These are phyloP conservation scores for Heliconius cydno DNA, from an alignment of 2,888 invertebrate genomes.

Conservation along the genomic window DNA sequence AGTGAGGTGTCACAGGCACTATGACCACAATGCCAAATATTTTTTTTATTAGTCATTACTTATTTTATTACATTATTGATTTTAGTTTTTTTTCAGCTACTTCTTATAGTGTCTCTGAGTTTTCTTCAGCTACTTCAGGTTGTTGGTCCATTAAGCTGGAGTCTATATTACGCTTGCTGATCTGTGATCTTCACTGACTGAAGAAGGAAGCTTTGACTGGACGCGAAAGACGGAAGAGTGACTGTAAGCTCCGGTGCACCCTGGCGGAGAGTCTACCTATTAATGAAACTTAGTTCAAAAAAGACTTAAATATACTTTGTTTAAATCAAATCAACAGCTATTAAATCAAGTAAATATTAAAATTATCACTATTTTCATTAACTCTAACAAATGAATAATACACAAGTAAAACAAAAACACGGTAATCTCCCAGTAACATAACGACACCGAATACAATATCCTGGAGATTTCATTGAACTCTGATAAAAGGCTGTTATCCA, in stretches of 20 bases:
- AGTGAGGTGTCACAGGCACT: too few species aligned
- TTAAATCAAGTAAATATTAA: neutral
- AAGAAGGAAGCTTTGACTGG: too few species aligned
- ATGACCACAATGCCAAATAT: neutral
- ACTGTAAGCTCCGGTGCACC: too few species aligned
- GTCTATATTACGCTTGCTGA: too few species aligned
- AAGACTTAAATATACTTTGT: too few species aligned
- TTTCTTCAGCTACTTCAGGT: neutral
- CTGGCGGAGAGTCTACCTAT: too few species aligned
- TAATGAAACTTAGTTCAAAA: too few species aligned
- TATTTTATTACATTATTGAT: neutral
- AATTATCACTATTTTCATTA: neutral
- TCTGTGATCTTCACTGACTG: too few species aligned
- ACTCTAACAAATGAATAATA: neutral
- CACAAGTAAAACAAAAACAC: neutral
- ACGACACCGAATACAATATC: constrained; percentile 5
- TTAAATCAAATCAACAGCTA: too few species aligned
- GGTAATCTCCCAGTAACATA: neutral
- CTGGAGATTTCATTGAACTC: constrained; percentile 24
- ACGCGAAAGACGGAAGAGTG: too few species aligned
- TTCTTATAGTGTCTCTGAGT: neutral
- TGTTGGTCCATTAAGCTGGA: too few species aligned
- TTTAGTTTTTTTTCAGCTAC: neutral
- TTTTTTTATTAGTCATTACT: too few species aligned
- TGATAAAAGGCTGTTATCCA: constrained; percentile 25